Base-by-base conservation (phyloP, 64 coral and sea anemone species). In the Montipora sp. region DNA sequence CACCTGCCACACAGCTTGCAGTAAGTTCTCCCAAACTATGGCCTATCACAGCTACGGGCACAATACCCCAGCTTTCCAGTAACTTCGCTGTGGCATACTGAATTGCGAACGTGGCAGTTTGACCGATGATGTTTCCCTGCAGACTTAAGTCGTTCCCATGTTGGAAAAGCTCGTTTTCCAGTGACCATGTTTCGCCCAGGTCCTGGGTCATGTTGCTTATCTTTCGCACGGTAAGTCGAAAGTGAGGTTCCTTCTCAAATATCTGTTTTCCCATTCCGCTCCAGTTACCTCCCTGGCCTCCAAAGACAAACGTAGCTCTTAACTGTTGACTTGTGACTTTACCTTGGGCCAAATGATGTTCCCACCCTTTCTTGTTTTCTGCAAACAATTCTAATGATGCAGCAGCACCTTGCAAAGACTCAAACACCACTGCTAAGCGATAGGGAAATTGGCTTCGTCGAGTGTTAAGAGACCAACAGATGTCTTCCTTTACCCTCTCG, bases 391-490 rank as follows among this genome's bases (percentile, higher is more conserved):
- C 65, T 10, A 96, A 21, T 3, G 68, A 59, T 12, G 77, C 20
- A 7, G 80, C 75, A 4, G 87, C 94, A 22, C 88, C 94, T 7
- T 57, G 15, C 13, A 92, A 8, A 12, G 86, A 89, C 4, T 78
- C 75, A 27, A 89, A 96, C 8, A 86, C 83, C 55, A 96, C 63
- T 1, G 90, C 90, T 18, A 96, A 73, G 20, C 94, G 94, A 50
- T 92, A 73, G 11, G 58, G 21, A 51, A 83, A 46, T 47, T 92
- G 90, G 75, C 77, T 96, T 8, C 84, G 84, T 70, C 90, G 73
- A 53, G 92, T 88, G 89, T 47, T 96, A 27, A 96, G 87, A 3
- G 94, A 96, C 81, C 88, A 96, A 80, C 90, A 96, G 45, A 96
- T 51, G 16, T 84, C 71, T 8, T 66, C 53, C 61, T 92, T 95